phyloP scores from a whole-genome alignment of 1,140 invertebrate species.

The Ladona fulva region DNA sequence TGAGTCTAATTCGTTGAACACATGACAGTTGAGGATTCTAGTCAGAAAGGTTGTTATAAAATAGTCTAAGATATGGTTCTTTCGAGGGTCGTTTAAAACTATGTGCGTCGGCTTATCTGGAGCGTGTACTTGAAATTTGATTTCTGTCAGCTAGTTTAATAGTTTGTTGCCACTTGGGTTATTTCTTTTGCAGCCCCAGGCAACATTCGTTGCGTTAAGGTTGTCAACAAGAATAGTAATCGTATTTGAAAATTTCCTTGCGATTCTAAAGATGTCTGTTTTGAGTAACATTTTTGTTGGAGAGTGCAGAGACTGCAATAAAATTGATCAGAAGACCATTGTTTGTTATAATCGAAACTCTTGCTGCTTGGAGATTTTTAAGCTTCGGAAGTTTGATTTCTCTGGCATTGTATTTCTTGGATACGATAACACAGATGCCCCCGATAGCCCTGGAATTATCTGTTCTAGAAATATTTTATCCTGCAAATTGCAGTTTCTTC shows the following conservation, averaged over 20 bases:
- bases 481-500: not conserved
- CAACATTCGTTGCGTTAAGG: too few species aligned
- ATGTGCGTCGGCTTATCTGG: too few species aligned
- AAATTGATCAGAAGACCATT: not conserved
- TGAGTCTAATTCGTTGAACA: too few species aligned
- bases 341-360: not conserved
- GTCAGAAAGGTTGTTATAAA: too few species aligned
- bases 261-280: not conserved
- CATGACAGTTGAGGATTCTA: too few species aligned
- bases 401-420: not conserved
- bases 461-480: not conserved
- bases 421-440: not conserved
- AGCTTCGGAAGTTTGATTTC: not conserved
- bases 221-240: not conserved
- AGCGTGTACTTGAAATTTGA: too few species aligned
- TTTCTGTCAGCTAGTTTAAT: too few species aligned
- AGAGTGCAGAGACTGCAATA: not conserved
- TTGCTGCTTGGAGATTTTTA: not conserved
- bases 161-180: too few species aligned
- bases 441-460: not conserved
- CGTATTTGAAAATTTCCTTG: not conserved
- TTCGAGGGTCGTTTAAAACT: too few species aligned
- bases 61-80: too few species aligned
- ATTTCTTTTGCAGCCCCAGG: not conserved
- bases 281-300: not conserved